Percentiles rank a stretch among this genome's conserved stretches.
phyloP scores from a whole-genome alignment of 2,888 invertebrate species.

The Pyrochroa serraticornis region DNA sequence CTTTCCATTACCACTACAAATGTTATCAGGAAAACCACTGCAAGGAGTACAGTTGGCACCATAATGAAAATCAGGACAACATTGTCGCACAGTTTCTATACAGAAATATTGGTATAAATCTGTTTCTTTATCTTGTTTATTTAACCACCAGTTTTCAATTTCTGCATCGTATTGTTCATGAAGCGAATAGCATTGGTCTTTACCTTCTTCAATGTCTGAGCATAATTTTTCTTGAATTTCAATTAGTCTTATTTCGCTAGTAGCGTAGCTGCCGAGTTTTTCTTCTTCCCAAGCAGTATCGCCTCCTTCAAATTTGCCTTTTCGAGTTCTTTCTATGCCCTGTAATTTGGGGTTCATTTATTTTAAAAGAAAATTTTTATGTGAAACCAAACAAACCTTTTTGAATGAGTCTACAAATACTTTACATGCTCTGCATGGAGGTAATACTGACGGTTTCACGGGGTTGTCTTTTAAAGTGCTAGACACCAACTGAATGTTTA shows the following conservation, averaged over 20 bases:
- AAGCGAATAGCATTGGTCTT: constrained; percentile 82
- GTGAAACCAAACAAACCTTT: constrained; percentile 54
- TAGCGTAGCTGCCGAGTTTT: constrained; percentile 79
- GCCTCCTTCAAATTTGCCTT: constrained; percentile 90
- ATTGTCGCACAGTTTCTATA: constrained; percentile 74
- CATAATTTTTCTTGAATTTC: constrained; percentile 92
- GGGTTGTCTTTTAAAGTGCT: constrained; percentile 5
- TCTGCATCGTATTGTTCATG: constrained; percentile 82
- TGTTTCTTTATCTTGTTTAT: constrained; percentile 59
- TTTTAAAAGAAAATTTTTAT: not conserved
- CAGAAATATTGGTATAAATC: constrained; percentile 80
- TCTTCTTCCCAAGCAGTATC: constrained; percentile 94
- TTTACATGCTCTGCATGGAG: constrained; percentile 82
- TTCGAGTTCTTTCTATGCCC: constrained; percentile 81
- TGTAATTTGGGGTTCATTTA: constrained; percentile 42
- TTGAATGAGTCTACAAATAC: constrained; percentile 77
- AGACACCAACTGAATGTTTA: constrained; percentile 15
- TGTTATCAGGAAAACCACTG: constrained; percentile 70
- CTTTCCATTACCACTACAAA: constrained; percentile 82
- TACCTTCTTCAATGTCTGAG: constrained; percentile 72
- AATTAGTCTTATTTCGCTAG: constrained; percentile 86
- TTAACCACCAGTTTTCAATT: constrained; percentile 90
- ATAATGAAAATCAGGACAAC: constrained; percentile 85
- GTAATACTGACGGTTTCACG: constrained; percentile 54
- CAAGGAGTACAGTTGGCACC: constrained; percentile 85